Base-by-base conservation (phyloP, 2,113 vertebrate species). In the Psilopsiagon aurifrons region DNA sequence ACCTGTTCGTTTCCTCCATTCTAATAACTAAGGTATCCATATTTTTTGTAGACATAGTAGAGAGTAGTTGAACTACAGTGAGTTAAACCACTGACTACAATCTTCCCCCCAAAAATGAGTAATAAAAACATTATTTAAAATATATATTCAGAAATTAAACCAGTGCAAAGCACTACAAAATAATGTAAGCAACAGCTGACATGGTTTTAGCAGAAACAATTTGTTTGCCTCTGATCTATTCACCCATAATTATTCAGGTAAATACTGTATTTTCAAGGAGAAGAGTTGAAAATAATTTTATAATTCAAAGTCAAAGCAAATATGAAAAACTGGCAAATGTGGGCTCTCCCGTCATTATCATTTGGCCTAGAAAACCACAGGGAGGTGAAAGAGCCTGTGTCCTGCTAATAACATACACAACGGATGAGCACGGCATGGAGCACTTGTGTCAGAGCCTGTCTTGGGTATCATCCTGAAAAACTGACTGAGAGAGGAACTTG, bases 271-370 rank as follows among this genome's bases (percentile, higher is more conserved):
- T 68, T 74, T 44, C 59, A 79, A 35, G 51, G 28, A 83, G 64
- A 95, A 29, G 25, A 60, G 24, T 2, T 62, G 59, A 81, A 86
- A 74, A 62, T 67, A 8, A 41, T 63, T 90, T 84, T 59, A 29
- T 62, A 83, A 84, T 68, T 94, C 20, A 41, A 7, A 85, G 16
- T 69, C 55, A 95, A 91, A 88, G 39, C n/a, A 77, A 94, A 86
- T 29, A 83, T 3, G 43, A 82, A 68, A 73, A 78, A 25, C 17
- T 78, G 79, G 41, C 47, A 88, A 29, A 12, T 3, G 35, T 76
- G 23, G 37, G 13, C 59, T 75, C 55, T 62, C 33, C 31, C 47
- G 4, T 39, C 91, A 68, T 79, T 41, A 87, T 78, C 64, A 57
- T 28, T 74, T 3, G 8, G n/a, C 35, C 52, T 47, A n/a, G 35